Evolutionary conservation across 2,888 invertebrate species (phyloP), one percentile per base, ranked within the genome.

Genomic region (Falcaria lacertinaria): DNA sequence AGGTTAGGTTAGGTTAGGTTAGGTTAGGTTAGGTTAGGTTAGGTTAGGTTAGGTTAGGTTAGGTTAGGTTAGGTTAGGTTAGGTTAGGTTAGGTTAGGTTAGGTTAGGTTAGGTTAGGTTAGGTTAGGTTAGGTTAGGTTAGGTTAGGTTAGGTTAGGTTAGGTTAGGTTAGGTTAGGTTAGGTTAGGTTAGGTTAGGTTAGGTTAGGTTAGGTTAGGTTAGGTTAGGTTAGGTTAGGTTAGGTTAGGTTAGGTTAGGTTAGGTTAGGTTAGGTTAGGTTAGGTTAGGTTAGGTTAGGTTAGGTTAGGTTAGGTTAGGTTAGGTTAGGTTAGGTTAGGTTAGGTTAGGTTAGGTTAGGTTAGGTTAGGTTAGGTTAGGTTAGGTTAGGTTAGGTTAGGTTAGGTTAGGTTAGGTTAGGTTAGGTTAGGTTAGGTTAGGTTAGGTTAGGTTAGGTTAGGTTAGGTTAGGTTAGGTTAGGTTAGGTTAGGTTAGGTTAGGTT

Each of bases 291-390:
- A 44, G 44, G 44, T 40, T 44, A 44, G 44, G 44, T 44, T 44
- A 44, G 44, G 44, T 44, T 44, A 44, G 44, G 44, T 44, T 44
- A 40, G 44, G 44, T 44, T 44, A 44, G 44, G 44, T 44, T 44
- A 44, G 44, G 44, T 40, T 44, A 44, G 44, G 44, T 44, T 14
- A 37, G 46, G 40, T 42, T 40, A 43, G 46, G 42, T 37, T 40
- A 33, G 37, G 33, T 34, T 45, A 43, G 43, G 43, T 42, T 42
- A 42, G 42, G 42, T 45, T 45, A 45, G 43, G 45, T 45, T 47
- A 47, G 45, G 50, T 50, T 45, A 50, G 47, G 50, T 50, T 50
- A 50, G 50, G 50, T 50, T 50, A 44, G 50, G 50, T 46, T 50
- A 42, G 50, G 50, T 50, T 50, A 47, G 50, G 50, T 50, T 47